These are phyloP conservation scores for Drosophila emarginata DNA, from an alignment of 2,888 invertebrate species.

Conservation along the genomic window DNA sequence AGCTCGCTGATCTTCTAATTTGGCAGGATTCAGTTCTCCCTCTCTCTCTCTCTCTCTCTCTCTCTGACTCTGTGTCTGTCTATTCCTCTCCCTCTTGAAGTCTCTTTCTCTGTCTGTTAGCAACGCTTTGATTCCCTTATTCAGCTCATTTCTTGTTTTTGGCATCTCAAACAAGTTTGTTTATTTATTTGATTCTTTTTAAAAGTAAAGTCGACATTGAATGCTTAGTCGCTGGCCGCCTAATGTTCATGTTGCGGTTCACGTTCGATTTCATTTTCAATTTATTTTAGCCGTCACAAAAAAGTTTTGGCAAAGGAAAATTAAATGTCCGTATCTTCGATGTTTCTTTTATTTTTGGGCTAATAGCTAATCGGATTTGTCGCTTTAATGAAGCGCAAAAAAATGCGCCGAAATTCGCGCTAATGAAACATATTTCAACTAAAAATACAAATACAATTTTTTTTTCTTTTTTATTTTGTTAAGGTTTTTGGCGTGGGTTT, in stretches of 20 bases:
- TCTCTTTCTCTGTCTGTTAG: background rate
- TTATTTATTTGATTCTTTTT: constrained; percentile 20
- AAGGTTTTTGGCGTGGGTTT: constrained; percentile 36
- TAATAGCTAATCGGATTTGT: constrained; percentile 70
- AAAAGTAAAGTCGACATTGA: constrained; percentile 53
- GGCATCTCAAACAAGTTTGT: constrained; percentile 29
- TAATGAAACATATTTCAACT: constrained; percentile 61
- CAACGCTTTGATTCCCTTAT: constrained; percentile 4
- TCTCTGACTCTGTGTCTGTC: too few species aligned
- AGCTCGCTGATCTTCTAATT: constrained; percentile 39
- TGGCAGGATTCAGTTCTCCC: constrained; percentile 16
- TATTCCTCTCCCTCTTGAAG: background rate
- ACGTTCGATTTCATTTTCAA: constrained; percentile 75
- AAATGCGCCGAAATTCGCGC: constrained; percentile 70
- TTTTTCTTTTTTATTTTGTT: background rate
- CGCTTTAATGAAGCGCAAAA: constrained; percentile 76
- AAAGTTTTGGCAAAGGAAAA: constrained; percentile 7
- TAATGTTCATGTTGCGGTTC: constrained; percentile 77
- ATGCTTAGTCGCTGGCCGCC: constrained; percentile 77
- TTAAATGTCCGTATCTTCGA: constrained; percentile 5
- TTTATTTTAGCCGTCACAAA: constrained; percentile 53
- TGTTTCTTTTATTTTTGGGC: background rate
- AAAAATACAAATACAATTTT: background rate
- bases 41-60: background rate
- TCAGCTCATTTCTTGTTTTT: constrained; percentile 15